Evolutionary conservation across 2,113 vertebrate genomes (phyloP), one percentile per base, ranked within the genome.

Genomic region (Aptenodytes patagonicus): DNA sequence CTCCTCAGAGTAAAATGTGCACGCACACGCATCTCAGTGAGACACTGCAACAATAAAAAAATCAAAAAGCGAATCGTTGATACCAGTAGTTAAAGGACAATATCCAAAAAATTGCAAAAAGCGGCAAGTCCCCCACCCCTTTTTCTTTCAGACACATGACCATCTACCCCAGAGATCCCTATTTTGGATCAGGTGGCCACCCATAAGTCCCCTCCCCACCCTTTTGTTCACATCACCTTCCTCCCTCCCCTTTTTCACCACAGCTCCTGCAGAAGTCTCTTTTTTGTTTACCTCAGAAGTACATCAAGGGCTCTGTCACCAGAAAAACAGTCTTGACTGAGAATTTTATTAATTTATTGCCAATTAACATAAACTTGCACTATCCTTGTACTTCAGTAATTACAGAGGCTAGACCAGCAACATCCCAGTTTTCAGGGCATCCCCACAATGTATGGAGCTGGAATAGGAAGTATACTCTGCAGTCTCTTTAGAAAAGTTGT

Each of bases 61-160:
- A 68, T 61, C 6, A 66, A 68, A 66, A 76, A 83, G 2, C 3
- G 1, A 88, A 11, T 20, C 68, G 17, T 24, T 68, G 13, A 32
- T 54, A 72, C 4, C 17, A 47, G 24, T 24, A 54, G 16, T 40
- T 62, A 83, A 70, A 86, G 25, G 36, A 83, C 6, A 76, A 57
- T 5, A 52, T 32, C 3, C 1, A 76, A 68, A 84, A 42, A 22
- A 14, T 20, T 51, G 10, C 49, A 87, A 51, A 55, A 89, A 64
- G 4, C 11, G 6, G 44, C 1, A 55, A 12, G 28, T 6, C 2
- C 13, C 1, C 3, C 9, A 5, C 36, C 13, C 25, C 9, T 65
- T 57, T 58, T 76, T n/a, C 17, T 55, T 66, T 36, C 34, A 71
- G 26, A 7, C 17, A 42, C 6, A 22, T 10, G 13, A 46, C 14